Conservation (phyloP, 2,888 invertebrate genomes). For the Elaeidobius kamerunicus region DNA sequence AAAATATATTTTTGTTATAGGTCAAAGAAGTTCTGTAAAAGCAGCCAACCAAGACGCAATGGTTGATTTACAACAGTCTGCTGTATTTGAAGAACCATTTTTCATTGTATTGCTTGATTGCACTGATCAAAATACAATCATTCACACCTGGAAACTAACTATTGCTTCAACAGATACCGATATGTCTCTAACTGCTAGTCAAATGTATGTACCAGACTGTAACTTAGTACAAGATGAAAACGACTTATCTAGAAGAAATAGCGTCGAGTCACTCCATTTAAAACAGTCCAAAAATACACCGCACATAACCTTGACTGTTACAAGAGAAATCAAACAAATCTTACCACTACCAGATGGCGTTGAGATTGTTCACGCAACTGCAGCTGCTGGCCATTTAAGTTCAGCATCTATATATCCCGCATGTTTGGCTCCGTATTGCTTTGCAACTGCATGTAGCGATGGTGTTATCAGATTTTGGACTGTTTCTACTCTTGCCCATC, state of each 20-base stretch:
- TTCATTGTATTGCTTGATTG: conserved; percentile 92
- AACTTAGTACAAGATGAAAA: conserved; percentile 81
- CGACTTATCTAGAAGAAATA: conserved; percentile 53
- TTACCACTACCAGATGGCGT: conserved; percentile 86
- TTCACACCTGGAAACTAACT: conserved; percentile 95
- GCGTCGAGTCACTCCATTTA: conserved; percentile 49
- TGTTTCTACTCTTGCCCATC: conserved; percentile 42
- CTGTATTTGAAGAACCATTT: conserved; percentile 91
- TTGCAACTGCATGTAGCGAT: conserved; percentile 94
- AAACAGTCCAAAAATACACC: conserved; percentile 54
- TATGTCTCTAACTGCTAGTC: conserved; percentile 59
- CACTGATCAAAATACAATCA: conserved; percentile 75
- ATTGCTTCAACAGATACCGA: conserved; percentile 68
- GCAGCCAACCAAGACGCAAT: conserved; percentile 72
- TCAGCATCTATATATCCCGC: conserved; percentile 98
- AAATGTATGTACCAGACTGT: conserved; percentile 88
- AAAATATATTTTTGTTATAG: conserved; percentile 24
- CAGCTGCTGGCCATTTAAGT: conserved; percentile 95
- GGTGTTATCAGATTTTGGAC: conserved; percentile 88
- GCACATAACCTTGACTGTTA: conserved; percentile 82
- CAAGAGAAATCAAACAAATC: conserved; percentile 88
- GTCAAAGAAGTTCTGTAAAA: conserved; percentile 40
- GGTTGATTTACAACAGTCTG: conserved; percentile 82
- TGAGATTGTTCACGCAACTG: conserved; percentile 88
- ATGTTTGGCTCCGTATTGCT: conserved; percentile 95